phyloP scores from a whole-genome alignment of 2,888 invertebrate species.

The Hyalella azteca region DNA sequence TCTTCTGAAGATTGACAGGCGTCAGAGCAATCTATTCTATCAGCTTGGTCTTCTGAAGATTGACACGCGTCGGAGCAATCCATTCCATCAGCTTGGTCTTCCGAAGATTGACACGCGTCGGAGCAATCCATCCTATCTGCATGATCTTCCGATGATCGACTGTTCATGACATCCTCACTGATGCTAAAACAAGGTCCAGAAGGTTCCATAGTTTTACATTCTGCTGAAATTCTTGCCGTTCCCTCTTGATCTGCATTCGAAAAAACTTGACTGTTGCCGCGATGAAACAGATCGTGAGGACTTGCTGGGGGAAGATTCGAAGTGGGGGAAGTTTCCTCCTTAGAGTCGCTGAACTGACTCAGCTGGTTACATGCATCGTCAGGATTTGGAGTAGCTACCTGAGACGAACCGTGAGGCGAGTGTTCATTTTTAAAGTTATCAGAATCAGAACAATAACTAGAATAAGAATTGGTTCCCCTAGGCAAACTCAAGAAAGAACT shows the following conservation, averaged over 20 bases:
- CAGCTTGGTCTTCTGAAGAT: neutral
- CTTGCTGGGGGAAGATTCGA: too few species aligned
- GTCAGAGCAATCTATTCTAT: neutral
- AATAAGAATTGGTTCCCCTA: neutral
- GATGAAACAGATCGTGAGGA: too few species aligned
- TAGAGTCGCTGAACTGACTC: too few species aligned
- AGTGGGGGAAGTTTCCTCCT: too few species aligned
- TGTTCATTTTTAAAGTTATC: neutral
- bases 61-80: neutral
- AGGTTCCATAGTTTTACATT: too few species aligned
- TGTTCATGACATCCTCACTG: neutral
- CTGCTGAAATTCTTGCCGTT: too few species aligned
- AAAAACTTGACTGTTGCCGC: too few species aligned
- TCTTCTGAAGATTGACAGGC: neutral
- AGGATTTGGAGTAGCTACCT: neutral
- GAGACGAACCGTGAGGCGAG: neutral
- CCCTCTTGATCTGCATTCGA: too few species aligned
- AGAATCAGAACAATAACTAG: neutral
- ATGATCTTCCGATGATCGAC: neutral
- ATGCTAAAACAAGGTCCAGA: neutral
- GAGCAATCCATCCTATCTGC: neutral
- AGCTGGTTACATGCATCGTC: too few species aligned
- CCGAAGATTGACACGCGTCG: neutral
- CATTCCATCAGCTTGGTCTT: neutral
- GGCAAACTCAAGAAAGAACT: neutral